Evolutionary conservation across 2,888 invertebrate genomes (phyloP).

Genomic region (Steinernema carpocapsae): DNA sequence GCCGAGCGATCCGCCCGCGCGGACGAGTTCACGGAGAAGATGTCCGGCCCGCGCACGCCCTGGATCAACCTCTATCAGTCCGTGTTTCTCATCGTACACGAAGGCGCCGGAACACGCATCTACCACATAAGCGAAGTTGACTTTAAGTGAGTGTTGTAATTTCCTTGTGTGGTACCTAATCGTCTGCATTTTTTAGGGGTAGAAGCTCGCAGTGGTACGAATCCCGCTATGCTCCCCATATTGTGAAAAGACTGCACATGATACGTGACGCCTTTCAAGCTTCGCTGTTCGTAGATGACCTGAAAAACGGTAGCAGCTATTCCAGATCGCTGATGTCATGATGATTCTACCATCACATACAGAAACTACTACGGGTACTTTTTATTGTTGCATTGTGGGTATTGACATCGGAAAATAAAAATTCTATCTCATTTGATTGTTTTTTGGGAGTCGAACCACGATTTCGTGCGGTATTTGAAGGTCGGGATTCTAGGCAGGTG

Average conservation of each 20-base stretch:
- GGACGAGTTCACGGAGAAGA: background rate
- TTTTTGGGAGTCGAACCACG: too few relatives aligned
- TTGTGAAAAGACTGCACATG: background rate
- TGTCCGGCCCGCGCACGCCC: background rate
- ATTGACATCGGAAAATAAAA: constrained; percentile 13
- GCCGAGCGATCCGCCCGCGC: background rate
- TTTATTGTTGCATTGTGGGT: constrained; percentile 2
- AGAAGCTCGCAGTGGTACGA: background rate
- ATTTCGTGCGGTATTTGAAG: too few relatives aligned
- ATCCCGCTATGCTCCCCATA: background rate
- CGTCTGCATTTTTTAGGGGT: background rate
- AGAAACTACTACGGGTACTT: constrained; percentile 9
- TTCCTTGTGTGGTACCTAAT: background rate
- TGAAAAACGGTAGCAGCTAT: background rate
- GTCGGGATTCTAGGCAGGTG: too few relatives aligned
- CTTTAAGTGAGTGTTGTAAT: background rate
- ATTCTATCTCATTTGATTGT: too few relatives aligned
- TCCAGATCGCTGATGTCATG: constrained; percentile 10
- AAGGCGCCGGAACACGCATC: constrained; percentile 1
- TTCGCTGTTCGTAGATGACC: background rate
- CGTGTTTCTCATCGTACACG: background rate
- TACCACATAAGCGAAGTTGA: constrained; percentile 1
- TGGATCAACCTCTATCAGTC: constrained; percentile 11
- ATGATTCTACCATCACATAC: background rate
- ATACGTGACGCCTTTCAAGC: constrained; percentile 4